Conservation (phyloP, 2,888 invertebrate genomes). For the Dasysyrphus albostriatus region DNA sequence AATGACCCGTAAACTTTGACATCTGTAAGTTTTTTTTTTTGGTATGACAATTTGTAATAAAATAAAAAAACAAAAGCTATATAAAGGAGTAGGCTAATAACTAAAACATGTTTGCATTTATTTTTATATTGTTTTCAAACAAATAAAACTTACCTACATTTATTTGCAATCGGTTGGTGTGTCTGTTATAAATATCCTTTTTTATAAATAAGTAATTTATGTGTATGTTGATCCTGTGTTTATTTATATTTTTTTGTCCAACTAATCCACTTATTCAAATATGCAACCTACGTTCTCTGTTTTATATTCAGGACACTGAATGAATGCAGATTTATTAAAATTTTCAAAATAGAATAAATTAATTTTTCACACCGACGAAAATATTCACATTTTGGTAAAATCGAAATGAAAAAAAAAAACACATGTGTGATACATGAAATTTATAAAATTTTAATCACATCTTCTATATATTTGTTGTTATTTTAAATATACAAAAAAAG, state of each 20-base stretch:
- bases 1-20: background rate
- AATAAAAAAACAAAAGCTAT: background rate
- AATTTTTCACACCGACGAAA: background rate
- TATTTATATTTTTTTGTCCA: background rate
- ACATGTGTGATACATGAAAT: background rate
- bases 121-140: background rate
- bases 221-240: background rate
- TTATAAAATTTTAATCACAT: slow-evolving; percentile 12
- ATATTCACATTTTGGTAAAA: background rate
- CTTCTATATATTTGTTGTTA: background rate
- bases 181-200: slow-evolving; percentile 15
- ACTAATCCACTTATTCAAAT: slow-evolving; percentile 30
- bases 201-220: slow-evolving; percentile 14
- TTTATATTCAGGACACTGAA: slow-evolving; percentile 19
- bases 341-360: background rate
- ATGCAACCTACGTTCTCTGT: slow-evolving; percentile 4
- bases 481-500: background rate
- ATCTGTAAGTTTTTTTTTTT: background rate
- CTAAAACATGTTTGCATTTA: background rate
- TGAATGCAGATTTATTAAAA: slow-evolving; percentile 9
- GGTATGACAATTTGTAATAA: background rate
- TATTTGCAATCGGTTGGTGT: background rate
- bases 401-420: background rate
- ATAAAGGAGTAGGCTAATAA: no score
- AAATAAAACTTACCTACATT: slow-evolving; percentile 30